phyloP scores from a whole-genome alignment of 1,140 invertebrate genomes.

The Pseudomyrmex cubaensis region DNA sequence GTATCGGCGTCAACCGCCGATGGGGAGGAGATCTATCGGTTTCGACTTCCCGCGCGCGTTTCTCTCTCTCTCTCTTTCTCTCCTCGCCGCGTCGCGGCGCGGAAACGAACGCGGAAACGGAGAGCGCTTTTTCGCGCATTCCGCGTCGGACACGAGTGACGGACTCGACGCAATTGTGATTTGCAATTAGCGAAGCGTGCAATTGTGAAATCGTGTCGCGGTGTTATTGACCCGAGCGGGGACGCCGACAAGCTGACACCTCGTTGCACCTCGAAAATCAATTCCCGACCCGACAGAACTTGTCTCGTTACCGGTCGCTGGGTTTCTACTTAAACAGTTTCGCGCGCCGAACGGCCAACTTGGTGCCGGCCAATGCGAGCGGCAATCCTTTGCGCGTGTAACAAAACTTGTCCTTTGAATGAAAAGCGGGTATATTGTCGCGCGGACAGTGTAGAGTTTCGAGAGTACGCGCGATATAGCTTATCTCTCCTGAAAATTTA shows the following conservation, averaged over 20 bases:
- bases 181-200: conserved; percentile 82
- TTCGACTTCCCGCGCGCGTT: not conserved
- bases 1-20: not conserved
- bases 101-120: conserved; percentile 33
- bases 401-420: not conserved
- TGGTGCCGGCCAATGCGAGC: conserved; percentile 8
- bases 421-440: not conserved
- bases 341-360: not conserved
- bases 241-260: conserved; percentile 65
- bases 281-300: conserved; percentile 25
- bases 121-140: conserved; percentile 44
- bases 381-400: not conserved
- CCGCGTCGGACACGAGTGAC: conserved; percentile 48
- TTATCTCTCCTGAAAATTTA: no score
- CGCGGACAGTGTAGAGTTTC: not conserved
- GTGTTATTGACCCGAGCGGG: conserved; percentile 81
- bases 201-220: conserved; percentile 82
- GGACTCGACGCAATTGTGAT: conserved; percentile 75
- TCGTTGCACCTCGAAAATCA: conserved; percentile 47
- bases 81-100: not conserved
- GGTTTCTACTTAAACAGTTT: conserved; percentile 15
- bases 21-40: not conserved
- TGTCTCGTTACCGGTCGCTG: conserved; percentile 24
- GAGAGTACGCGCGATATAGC: no score
- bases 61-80: no score